Conservation (phyloP, 1,140 invertebrate species). For the Drosophila obscura region DNA sequence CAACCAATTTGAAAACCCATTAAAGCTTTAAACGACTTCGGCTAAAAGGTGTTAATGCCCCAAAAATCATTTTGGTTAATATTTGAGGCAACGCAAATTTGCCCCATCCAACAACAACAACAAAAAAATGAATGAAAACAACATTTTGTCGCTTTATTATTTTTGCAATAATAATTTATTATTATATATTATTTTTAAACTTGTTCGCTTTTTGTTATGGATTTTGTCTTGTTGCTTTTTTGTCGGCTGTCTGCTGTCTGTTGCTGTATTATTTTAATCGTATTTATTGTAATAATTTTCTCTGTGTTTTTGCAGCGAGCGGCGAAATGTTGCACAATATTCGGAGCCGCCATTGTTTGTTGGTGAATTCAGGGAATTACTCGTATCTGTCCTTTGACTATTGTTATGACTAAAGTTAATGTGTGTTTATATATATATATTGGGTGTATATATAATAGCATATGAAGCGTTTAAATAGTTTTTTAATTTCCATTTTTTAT, state of each 20-base stretch:
- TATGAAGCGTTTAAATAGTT: constrained; percentile 79
- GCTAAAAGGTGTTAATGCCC: constrained; percentile 9
- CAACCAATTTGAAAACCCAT: neutral
- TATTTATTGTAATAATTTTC: constrained; percentile 72
- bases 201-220: constrained; percentile 65
- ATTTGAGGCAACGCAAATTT: neutral
- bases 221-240: constrained; percentile 44
- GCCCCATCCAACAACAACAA: neutral
- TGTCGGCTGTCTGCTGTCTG: constrained; percentile 24
- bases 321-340: constrained; percentile 64
- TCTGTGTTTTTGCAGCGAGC: constrained; percentile 57
- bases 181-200: constrained; percentile 79
- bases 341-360: constrained; percentile 39
- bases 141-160: constrained; percentile 30
- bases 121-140: constrained; percentile 46
- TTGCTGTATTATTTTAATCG: constrained; percentile 60
- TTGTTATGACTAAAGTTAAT: constrained; percentile 80
- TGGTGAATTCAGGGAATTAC: constrained; percentile 35
- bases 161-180: constrained; percentile 81
- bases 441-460: constrained; percentile 68
- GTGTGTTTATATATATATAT: constrained; percentile 55
- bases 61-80: neutral
- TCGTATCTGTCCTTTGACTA: constrained; percentile 62
- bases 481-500: constrained; percentile 63
- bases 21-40: neutral